Evolutionary conservation across 2,888 invertebrate species (phyloP).

Genomic region (Drosophila prostipennis): DNA sequence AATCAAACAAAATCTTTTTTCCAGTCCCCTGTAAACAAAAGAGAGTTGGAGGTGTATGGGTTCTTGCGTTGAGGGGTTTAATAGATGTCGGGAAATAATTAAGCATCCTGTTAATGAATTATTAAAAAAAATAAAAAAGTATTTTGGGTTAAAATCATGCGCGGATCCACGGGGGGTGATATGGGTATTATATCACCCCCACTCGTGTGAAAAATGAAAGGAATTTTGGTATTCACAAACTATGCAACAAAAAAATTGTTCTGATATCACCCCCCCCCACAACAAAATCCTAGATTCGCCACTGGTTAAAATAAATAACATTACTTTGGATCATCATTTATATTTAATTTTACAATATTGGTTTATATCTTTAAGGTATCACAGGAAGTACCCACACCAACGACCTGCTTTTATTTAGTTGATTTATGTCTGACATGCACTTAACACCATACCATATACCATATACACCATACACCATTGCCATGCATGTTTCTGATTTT

Average conservation of each 20-base stretch:
- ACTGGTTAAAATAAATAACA: too few species aligned
- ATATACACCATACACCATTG: background rate
- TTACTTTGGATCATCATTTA: too few species aligned
- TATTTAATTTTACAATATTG: background rate
- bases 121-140: too few species aligned
- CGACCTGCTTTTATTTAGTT: slow-evolving; percentile 2
- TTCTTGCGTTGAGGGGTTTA: background rate
- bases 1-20: slow-evolving; percentile 62
- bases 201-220: too few species aligned
- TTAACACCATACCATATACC: slow-evolving; percentile 8
- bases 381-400: background rate
- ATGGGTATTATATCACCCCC: too few species aligned
- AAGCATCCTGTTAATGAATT: background rate
- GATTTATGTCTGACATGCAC: slow-evolving; percentile 21
- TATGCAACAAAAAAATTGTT: too few species aligned
- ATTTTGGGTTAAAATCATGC: too few species aligned
- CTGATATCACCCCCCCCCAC: too few species aligned
- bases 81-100: background rate
- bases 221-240: too few species aligned
- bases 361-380: too few species aligned
- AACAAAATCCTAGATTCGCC: too few species aligned
- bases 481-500: slow-evolving; percentile 1
- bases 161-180: too few species aligned
- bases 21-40: slow-evolving; percentile 39
- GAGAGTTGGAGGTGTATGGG: background rate